A percentile compares a stretch with the other conserved stretches of the same genome.
Evolutionary conservation across 2,888 invertebrate species (phyloP).

Genomic region (Melieria omissa): DNA sequence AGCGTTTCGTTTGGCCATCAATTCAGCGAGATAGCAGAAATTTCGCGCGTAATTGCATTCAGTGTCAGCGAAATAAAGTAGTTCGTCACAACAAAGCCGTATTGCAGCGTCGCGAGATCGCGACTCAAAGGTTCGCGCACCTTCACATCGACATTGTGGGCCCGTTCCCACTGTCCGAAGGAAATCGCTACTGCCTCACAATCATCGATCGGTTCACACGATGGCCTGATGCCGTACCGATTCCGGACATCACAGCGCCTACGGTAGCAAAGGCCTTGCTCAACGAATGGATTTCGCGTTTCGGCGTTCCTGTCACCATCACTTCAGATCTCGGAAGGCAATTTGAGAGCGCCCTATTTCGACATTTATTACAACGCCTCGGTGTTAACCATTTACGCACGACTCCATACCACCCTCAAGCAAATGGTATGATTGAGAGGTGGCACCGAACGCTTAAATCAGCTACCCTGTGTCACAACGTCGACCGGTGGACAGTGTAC

Average conservation of each 20-base stretch:
- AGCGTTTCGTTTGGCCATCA: conserved; percentile 50
- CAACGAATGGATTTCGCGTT: conserved; percentile 56
- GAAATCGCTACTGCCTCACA: conserved; percentile 38
- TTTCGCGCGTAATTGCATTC: conserved; percentile 37
- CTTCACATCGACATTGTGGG: conserved; percentile 63
- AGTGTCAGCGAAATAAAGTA: conserved; percentile 28
- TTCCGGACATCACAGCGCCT: conserved; percentile 39
- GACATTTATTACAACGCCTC: conserved; percentile 15
- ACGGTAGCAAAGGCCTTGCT: conserved; percentile 44
- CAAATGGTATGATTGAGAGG: conserved; percentile 29
- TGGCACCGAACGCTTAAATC: no score
- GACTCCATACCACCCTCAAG: conserved; percentile 31
- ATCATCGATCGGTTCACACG: neutral
- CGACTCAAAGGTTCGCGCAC: conserved; percentile 19
- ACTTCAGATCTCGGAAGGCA: conserved; percentile 11
- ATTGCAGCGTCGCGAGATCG: conserved; percentile 18
- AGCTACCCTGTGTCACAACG: no score
- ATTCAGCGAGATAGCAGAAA: conserved; percentile 44
- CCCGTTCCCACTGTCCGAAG: conserved; percentile 54
- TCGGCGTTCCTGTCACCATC: neutral
- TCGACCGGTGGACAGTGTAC: no score
- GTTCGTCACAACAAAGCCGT: conserved; percentile 7
- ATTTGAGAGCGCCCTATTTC: conserved; percentile 22
- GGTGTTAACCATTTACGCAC: conserved; percentile 13
- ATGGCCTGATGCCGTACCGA: conserved; percentile 30